These are phyloP conservation scores for Tipula vernalis DNA, from an alignment of 2,888 invertebrate species.

Conservation along the genomic window DNA sequence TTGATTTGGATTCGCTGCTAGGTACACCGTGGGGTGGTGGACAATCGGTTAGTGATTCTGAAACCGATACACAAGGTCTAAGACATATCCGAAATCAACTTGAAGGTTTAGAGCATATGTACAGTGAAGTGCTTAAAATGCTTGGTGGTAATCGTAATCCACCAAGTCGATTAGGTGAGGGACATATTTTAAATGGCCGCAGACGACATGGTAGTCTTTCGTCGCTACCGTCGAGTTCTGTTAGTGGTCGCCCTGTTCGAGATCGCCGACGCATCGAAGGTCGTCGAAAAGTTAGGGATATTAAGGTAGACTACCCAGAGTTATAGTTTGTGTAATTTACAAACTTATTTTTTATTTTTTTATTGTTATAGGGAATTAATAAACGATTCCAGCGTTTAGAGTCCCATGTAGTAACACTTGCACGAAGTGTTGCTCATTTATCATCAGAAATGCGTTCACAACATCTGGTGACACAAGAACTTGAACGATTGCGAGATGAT, in stretches of 20 bases:
- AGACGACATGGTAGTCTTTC: slow-evolving; percentile 70
- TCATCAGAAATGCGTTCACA: slow-evolving; percentile 86
- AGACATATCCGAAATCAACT: slow-evolving; percentile 67
- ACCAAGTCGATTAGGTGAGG: slow-evolving; percentile 13
- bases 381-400: slow-evolving; percentile 79
- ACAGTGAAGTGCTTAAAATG: slow-evolving; percentile 53
- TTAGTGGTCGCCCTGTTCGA: slow-evolving; percentile 62
- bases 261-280: slow-evolving; percentile 61
- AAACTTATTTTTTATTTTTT: neutral
- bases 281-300: slow-evolving; percentile 58
- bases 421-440: slow-evolving; percentile 79
- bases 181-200: slow-evolving; percentile 28
- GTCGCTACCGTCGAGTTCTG: slow-evolving; percentile 69
- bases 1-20: slow-evolving; percentile 65
- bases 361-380: slow-evolving; percentile 56
- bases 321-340: neutral
- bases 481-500: slow-evolving; percentile 76
- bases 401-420: slow-evolving; percentile 82
- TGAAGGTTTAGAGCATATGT: slow-evolving; percentile 71
- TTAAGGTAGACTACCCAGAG: slow-evolving; percentile 39
- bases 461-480: slow-evolving; percentile 78
- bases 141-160: slow-evolving; percentile 31
- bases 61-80: slow-evolving; percentile 62
- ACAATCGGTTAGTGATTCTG: slow-evolving; percentile 52
- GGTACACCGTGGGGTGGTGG: slow-evolving; percentile 42